Conservation (phyloP, 2,797 vertebrate genomes). For the Acipenser oxyrinchus region DNA sequence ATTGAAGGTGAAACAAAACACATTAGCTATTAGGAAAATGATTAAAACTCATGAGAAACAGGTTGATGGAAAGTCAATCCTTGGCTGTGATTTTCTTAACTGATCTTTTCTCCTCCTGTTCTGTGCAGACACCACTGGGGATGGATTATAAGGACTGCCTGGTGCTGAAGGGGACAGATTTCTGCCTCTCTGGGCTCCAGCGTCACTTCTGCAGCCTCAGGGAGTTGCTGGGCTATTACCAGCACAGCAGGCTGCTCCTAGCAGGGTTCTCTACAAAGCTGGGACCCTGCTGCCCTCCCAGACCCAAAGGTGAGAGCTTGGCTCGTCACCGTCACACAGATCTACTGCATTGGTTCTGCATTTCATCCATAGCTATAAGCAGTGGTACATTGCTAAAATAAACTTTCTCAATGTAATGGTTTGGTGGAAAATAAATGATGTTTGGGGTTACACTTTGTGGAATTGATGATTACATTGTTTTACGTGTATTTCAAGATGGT, state of each 20-base stretch:
- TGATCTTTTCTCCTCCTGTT: constrained; percentile 6
- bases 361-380: too few relatives aligned
- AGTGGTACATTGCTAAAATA: too few relatives aligned
- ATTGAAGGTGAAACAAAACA: background rate
- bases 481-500: too few relatives aligned
- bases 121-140: constrained; percentile 62
- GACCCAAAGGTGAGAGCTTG: constrained; percentile 67
- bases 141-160: constrained; percentile 82
- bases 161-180: constrained; percentile 56
- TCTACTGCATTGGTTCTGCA: too few relatives aligned
- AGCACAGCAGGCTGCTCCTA: constrained; percentile 56
- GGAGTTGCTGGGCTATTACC: constrained; percentile 66
- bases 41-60: background rate
- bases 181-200: constrained; percentile 62
- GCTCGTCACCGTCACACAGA: background rate
- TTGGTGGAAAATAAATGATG: too few relatives aligned
- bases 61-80: background rate
- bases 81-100: background rate
- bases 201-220: constrained; percentile 65
- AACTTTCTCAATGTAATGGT: too few relatives aligned
- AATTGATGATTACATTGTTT: too few relatives aligned
- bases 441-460: too few relatives aligned
- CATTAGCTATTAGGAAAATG: too few relatives aligned
- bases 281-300: constrained; percentile 61
- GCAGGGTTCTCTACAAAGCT: constrained; percentile 63